These are phyloP conservation scores for Anableps anableps DNA, from an alignment of 2,797 vertebrate species.

Conservation along the genomic window DNA sequence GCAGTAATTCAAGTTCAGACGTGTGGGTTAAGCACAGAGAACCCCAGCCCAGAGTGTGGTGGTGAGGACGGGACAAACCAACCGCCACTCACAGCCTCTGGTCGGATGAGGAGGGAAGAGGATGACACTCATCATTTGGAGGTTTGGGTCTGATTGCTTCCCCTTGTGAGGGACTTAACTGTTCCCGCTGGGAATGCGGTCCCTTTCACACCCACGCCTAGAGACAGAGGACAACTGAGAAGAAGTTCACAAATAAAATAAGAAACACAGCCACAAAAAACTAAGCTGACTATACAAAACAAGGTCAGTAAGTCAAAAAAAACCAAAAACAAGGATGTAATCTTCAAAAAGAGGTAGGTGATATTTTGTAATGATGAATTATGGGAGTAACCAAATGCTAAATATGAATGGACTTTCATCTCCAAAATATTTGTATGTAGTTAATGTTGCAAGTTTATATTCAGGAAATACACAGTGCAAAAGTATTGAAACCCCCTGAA, in stretches of 20 bases:
- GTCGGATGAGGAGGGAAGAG: slow-evolving; percentile 65
- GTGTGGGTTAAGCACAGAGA: slow-evolving; percentile 70
- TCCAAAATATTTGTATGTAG: background rate
- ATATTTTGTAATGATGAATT: slow-evolving; percentile 20
- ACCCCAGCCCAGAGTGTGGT: slow-evolving; percentile 74
- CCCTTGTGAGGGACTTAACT: slow-evolving; percentile 63
- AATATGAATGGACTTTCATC: background rate
- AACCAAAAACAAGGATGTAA: slow-evolving; percentile 2
- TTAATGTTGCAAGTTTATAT: background rate
- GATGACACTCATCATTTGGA: slow-evolving; percentile 74
- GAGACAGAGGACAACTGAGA: slow-evolving; percentile 34
- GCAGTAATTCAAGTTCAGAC: slow-evolving; percentile 55
- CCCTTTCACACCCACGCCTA: slow-evolving; percentile 57
- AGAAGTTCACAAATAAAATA: slow-evolving; percentile 45
- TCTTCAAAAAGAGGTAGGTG: slow-evolving; percentile 30
- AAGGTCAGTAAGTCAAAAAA: slow-evolving; percentile 27
- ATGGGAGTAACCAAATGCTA: background rate
- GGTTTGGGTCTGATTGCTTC: slow-evolving; percentile 73
- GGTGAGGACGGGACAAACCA: slow-evolving; percentile 65
- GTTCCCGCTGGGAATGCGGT: slow-evolving; percentile 64
- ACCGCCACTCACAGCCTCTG: slow-evolving; percentile 61
- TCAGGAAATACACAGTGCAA: background rate
- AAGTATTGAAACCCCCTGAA: background rate
- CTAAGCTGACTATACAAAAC: slow-evolving; percentile 33
- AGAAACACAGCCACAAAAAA: slow-evolving; percentile 32